phyloP scores from a whole-genome alignment of 2,888 invertebrate genomes.

The Tetragnatha montana region DNA sequence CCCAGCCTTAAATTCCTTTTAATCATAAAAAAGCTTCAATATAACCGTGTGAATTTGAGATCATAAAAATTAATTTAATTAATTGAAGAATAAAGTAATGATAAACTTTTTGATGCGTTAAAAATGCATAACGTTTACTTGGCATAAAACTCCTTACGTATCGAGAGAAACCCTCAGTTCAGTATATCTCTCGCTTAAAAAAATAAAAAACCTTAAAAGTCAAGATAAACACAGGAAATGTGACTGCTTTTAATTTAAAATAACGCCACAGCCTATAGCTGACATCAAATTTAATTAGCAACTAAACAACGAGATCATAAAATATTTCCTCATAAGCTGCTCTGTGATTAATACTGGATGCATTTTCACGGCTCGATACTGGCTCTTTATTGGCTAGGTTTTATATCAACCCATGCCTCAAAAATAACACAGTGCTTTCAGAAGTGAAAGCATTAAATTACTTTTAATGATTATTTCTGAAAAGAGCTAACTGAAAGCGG shows the following conservation, averaged over 20 bases:
- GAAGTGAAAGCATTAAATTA: conserved; percentile 45
- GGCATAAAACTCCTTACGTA: neutral
- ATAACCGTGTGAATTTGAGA: too few relatives aligned
- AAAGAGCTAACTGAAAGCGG: conserved; percentile 52
- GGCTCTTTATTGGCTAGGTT: conserved; percentile 17
- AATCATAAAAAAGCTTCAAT: neutral
- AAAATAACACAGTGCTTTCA: conserved; percentile 9
- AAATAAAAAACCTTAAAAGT: neutral
- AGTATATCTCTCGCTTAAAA: neutral
- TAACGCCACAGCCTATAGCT: neutral
- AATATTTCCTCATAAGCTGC: conserved; percentile 6
- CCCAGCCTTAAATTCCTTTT: neutral
- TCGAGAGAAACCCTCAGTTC: neutral
- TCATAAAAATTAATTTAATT: neutral
- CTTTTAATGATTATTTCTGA: conserved; percentile 53
- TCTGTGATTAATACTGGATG: conserved; percentile 22
- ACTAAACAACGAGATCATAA: neutral
- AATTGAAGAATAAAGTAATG: neutral
- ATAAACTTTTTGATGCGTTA: neutral
- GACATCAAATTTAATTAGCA: conserved; percentile 15
- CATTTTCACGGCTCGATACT: conserved; percentile 11
- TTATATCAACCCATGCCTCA: conserved; percentile 9
- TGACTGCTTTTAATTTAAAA: conserved; percentile 1
- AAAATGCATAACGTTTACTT: neutral
- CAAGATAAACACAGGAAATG: neutral